These are phyloP conservation scores for Heliconius himera DNA, from an alignment of 1,140 invertebrate genomes.

Conservation along the genomic window DNA sequence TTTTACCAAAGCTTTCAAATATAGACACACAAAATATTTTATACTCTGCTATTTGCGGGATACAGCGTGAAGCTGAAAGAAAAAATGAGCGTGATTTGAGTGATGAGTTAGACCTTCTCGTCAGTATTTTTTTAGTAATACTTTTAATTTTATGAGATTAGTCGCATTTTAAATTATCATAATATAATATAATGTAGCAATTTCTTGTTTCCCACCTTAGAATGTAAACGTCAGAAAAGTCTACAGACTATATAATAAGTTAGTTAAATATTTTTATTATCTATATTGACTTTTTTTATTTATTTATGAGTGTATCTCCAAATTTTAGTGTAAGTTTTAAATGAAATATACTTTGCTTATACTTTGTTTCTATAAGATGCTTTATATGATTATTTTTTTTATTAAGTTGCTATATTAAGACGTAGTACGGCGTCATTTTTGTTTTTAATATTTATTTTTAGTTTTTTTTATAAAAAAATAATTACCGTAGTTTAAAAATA, in stretches of 20 bases:
- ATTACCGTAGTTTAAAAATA: slow-evolving; percentile 38
- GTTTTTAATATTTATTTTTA: slow-evolving; percentile 14
- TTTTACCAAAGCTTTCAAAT: neutral
- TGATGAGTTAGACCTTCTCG: neutral
- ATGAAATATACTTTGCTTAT: slow-evolving; percentile 10
- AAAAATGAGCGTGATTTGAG: neutral
- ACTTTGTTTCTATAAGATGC: neutral
- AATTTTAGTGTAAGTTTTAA: slow-evolving; percentile 26
- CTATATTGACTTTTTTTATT: slow-evolving; percentile 18
- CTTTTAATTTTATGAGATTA: slow-evolving; percentile 13
- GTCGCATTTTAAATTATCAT: slow-evolving; percentile 16
- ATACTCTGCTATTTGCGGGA: no score
- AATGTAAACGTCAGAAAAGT: neutral
- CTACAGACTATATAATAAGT: slow-evolving; percentile 3
- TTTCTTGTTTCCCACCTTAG: slow-evolving; percentile 29
- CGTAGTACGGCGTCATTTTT: neutral
- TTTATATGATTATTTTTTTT: slow-evolving; percentile 23
- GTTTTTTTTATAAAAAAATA: slow-evolving; percentile 24
- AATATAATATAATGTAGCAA: slow-evolving; percentile 13
- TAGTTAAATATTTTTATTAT: slow-evolving; percentile 21
- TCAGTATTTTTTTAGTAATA: neutral
- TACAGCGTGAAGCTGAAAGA: neutral
- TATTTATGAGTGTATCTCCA: slow-evolving; percentile 24
- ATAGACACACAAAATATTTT: no score
- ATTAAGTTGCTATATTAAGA: slow-evolving; percentile 18